Percentiles rank a stretch among this genome's conserved stretches.
Evolutionary conservation across 2,888 invertebrate genomes (phyloP).

Genomic region (Smittia aterrima): DNA sequence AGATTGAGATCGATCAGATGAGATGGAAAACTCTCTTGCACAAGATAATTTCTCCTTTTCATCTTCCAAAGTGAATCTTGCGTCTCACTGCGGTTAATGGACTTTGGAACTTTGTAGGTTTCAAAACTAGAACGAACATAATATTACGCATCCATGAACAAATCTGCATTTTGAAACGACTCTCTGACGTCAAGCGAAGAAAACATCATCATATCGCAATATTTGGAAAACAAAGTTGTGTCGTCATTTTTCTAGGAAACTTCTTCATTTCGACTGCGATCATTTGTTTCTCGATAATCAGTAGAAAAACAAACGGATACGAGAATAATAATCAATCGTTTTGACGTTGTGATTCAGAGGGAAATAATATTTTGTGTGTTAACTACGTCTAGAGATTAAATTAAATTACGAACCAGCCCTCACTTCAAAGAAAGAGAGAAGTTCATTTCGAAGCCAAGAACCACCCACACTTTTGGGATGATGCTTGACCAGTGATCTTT

Average conservation of each 20-base stretch:
- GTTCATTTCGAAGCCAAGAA: no score
- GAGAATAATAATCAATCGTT: no score
- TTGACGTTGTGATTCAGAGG: no score
- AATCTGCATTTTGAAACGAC: neutral
- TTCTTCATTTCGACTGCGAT: neutral
- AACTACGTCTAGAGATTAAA: no score
- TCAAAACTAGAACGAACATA: neutral
- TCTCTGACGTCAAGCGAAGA: neutral
- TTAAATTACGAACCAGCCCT: no score
- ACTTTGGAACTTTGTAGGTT: neutral
- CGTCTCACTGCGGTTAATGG: neutral
- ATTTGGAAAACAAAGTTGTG: neutral
- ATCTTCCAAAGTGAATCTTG: slow-evolving; percentile 8
- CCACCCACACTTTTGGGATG: no score
- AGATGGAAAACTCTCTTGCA: neutral
- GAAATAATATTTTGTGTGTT: no score
- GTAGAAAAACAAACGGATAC: no score
- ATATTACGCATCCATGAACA: neutral
- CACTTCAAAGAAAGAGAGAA: no score
- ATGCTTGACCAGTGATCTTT: no score
- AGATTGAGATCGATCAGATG: neutral
- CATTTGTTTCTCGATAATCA: no score
- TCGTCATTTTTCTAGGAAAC: neutral
- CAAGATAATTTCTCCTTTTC: neutral
- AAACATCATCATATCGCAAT: neutral